A percentile compares a stretch with the other conserved stretches of the same genome.
Evolutionary conservation across 2,888 invertebrate genomes (phyloP).

Genomic region (Cryptus viduatorius): DNA sequence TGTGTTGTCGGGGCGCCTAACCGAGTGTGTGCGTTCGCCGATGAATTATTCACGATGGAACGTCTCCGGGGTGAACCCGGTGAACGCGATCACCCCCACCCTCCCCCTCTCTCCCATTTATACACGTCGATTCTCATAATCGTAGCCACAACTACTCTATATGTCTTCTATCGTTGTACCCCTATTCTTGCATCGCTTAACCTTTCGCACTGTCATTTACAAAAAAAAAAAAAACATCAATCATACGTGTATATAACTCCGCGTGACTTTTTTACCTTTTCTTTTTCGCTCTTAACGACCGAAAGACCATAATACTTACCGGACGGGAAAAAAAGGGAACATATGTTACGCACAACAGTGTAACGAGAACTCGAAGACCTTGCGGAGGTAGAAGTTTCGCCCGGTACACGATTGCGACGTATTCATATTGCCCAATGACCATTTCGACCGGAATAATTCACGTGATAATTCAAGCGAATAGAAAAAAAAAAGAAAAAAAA

Average conservation of each 20-base stretch:
- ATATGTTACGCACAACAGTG: neutral
- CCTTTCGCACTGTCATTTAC: slow-evolving; percentile 29
- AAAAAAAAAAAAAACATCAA: slow-evolving; percentile 23
- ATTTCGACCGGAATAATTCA: neutral
- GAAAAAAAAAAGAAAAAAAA: neutral
- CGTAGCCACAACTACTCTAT: slow-evolving; percentile 38
- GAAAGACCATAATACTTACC: neutral
- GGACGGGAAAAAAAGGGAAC: neutral
- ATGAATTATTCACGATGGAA: slow-evolving; percentile 82
- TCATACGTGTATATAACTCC: neutral
- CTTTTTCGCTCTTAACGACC: neutral
- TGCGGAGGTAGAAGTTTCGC: neutral
- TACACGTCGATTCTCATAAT: slow-evolving; percentile 79
- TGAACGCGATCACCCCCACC: slow-evolving; percentile 70
- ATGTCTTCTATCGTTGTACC: neutral
- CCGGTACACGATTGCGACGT: neutral
- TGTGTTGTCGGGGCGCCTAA: slow-evolving; percentile 72
- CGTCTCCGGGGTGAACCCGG: slow-evolving; percentile 72
- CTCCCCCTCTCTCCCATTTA: slow-evolving; percentile 72
- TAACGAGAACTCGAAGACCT: neutral
- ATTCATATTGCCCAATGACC: neutral
- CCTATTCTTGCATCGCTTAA: slow-evolving; percentile 33
- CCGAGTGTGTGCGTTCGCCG: slow-evolving; percentile 81
- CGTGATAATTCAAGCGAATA: slow-evolving; percentile 4
- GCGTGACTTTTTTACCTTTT: slow-evolving; percentile 34